These are phyloP conservation scores for Gobiocypris rarus DNA, from an alignment of 2,113 vertebrate genomes.

Conservation along the genomic window DNA sequence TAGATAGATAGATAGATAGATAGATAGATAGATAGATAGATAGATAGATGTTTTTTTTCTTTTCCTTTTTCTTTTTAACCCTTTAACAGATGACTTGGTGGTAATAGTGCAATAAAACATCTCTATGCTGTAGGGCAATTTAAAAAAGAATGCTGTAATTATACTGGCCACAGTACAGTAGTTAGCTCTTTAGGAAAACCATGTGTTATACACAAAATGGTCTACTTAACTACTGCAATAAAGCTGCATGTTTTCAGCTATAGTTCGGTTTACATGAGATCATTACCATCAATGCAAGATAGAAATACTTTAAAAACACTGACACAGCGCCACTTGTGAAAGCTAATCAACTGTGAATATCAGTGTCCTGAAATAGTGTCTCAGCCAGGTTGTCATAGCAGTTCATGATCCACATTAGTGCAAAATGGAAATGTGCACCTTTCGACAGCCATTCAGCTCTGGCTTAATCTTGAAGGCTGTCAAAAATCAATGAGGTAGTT, in stretches of 20 bases:
- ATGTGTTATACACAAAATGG: background rate
- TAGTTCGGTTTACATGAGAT: background rate
- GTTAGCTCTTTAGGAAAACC: slow-evolving; percentile 17
- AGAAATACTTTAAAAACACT: background rate
- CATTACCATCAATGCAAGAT: background rate
- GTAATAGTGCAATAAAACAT: slow-evolving; percentile 8
- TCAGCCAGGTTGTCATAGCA: slow-evolving; percentile 33
- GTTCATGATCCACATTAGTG: slow-evolving; percentile 24
- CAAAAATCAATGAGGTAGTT: background rate
- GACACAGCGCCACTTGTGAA: background rate
- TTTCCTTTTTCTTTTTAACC: background rate
- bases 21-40: background rate
- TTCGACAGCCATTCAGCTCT: background rate
- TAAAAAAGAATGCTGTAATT: slow-evolving; percentile 30
- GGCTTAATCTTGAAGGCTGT: background rate
- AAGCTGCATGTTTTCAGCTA: background rate
- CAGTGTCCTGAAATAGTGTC: slow-evolving; percentile 14
- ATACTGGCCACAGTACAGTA: background rate
- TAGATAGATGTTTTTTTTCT: too few relatives aligned
- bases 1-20: background rate
- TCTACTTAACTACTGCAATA: background rate
- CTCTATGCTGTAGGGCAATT: background rate
- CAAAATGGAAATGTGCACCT: background rate
- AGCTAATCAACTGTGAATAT: slow-evolving; percentile 15
- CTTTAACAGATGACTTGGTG: slow-evolving; percentile 32